These are phyloP conservation scores for Enteromius unitaeniatus DNA, from an alignment of 2,797 vertebrate species.

Conservation along the genomic window DNA sequence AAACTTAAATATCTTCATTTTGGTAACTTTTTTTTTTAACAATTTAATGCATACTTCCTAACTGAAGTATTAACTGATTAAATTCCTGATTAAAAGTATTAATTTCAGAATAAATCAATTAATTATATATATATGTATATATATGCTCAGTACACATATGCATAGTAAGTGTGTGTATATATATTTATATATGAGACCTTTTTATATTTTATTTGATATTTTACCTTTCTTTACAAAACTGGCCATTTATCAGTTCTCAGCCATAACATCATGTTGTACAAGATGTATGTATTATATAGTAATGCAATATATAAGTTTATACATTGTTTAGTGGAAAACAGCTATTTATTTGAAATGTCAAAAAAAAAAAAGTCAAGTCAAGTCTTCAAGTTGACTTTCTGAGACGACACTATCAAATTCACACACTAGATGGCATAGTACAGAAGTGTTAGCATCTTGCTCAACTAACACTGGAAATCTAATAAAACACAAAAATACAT, in stretches of 20 bases:
- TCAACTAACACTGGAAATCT: not conserved
- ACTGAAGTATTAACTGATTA: too few relatives aligned
- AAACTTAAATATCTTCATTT: not conserved
- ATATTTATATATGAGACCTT: too few relatives aligned
- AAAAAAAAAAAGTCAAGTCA: too few relatives aligned
- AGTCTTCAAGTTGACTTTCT: not conserved
- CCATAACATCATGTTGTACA: not conserved
- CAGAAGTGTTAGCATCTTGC: constrained; percentile 4
- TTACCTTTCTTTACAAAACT: not conserved
- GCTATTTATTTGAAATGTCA: not conserved
- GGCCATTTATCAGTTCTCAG: not conserved
- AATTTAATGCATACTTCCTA: not conserved
- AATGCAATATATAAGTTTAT: not conserved
- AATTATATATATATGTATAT: too few relatives aligned
- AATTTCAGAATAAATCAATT: not conserved
- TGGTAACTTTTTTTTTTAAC: not conserved
- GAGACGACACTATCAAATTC: not conserved
- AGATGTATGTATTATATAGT: not conserved
- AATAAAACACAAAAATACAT: not conserved
- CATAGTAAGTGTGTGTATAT: too few relatives aligned
- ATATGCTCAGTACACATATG: too few relatives aligned
- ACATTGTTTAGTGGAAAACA: not conserved
- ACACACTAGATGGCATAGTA: constrained; percentile 26
- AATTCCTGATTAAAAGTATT: not conserved
- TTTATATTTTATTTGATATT: not conserved